Base-by-base conservation (phyloP, 2,113 vertebrate genomes). In the Perca fluviatilis region DNA sequence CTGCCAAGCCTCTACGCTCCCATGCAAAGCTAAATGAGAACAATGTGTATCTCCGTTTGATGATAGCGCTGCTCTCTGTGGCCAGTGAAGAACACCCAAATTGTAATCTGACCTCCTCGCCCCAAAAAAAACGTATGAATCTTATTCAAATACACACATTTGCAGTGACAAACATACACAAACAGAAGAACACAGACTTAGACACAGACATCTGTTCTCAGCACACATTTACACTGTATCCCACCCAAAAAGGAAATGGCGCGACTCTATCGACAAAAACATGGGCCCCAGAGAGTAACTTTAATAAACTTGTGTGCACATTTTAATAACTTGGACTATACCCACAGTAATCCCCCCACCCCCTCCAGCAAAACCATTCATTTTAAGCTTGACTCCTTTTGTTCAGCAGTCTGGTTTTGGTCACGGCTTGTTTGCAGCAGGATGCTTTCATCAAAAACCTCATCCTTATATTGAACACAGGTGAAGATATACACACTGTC, bases 21-120 rank as follows among this genome's bases (percentile, higher is more conserved):
- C 80, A 83, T 84, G 83, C 63, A 71, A 79, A 58, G 79, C 64
- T 83, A 91, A 92, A 94, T 90, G 79, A 86, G 84, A 93, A 91
- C 93, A 93, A 92, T 87, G 80, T 94, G 93, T 87, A 78, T 83
- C 67, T 81, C 80, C 50, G 68, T 90, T 88, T 88, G 87, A 92
- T 87, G 85, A 89, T 68, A 67, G 64, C 51, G 21, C 63, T 58
- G 70, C 49, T 68, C 40, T 78, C 74, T 36, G 53, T 43, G 73
- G 50, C 80, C 12, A 58, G 1, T 65, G 77, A 79, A 83, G 70
- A 83, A 86, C 87, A 84, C 83, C 79, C 84, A 84, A 66, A 82
- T 7, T 73, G 72, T 56, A 73, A 89, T 61, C 21, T 70, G 82
- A 83, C 73, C 83, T 46, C 36, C 9, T 77, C 58, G 50, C 33